These are phyloP conservation scores for Boleophthalmus pectinirostris DNA, from an alignment of 2,113 vertebrate species.

Conservation along the genomic window DNA sequence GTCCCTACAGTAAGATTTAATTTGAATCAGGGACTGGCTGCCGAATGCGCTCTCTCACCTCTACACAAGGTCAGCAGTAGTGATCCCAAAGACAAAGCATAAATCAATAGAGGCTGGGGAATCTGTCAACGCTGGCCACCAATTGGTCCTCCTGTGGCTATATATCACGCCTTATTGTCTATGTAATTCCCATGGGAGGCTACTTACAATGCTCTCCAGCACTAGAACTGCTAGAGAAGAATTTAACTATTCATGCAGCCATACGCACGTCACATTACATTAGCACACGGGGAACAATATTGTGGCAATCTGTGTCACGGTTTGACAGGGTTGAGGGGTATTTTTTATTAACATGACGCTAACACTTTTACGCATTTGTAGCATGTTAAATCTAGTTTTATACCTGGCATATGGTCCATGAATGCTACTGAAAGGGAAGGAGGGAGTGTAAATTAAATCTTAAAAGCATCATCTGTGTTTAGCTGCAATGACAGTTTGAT, in stretches of 20 bases:
- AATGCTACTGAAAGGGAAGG: neutral
- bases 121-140: slow-evolving; percentile 38
- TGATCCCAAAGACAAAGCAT: slow-evolving; percentile 63
- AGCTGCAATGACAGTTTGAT: neutral
- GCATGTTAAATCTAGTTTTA: neutral
- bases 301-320: neutral
- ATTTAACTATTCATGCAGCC: slow-evolving; percentile 9
- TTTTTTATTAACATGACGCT: neutral
- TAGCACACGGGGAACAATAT: neutral
- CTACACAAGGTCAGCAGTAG: slow-evolving; percentile 69
- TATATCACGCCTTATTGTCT: slow-evolving; percentile 51
- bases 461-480: neutral
- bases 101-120: slow-evolving; percentile 67
- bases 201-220: slow-evolving; percentile 13
- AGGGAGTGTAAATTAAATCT: neutral
- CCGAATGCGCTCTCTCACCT: slow-evolving; percentile 43
- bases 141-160: slow-evolving; percentile 43
- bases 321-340: neutral
- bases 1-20: slow-evolving; percentile 47
- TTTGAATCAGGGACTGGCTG: slow-evolving; percentile 52
- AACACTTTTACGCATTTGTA: neutral
- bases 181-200: slow-evolving; percentile 19
- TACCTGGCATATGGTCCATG: neutral
- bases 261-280: slow-evolving; percentile 8
- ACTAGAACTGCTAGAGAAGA: slow-evolving; percentile 11